phyloP scores from a whole-genome alignment of 2,113 vertebrate genomes.

The Lutjanus erythropterus region DNA sequence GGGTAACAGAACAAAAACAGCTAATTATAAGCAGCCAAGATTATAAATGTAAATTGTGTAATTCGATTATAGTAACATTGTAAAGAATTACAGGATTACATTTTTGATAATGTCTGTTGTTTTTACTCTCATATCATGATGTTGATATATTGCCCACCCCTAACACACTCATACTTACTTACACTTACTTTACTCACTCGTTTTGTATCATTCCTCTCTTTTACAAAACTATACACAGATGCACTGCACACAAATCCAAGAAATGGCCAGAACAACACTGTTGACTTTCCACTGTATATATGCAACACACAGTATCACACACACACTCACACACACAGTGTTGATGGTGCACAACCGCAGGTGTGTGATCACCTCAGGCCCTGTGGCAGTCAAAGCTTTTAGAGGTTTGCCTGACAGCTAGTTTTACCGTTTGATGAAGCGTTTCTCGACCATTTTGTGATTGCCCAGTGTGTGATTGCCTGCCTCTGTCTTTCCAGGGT shows the following conservation, averaged over 20 bases:
- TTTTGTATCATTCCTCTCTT: neutral
- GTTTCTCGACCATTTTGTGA: slow-evolving; percentile 57
- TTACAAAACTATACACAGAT: neutral
- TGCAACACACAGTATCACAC: neutral
- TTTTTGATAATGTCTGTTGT: too few relatives aligned
- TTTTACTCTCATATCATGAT: too few relatives aligned
- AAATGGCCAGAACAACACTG: neutral
- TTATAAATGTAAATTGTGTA: too few relatives aligned
- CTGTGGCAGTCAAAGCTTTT: slow-evolving; percentile 47
- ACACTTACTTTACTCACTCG: neutral
- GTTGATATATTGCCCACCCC: too few relatives aligned
- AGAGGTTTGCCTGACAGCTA: slow-evolving; percentile 53
- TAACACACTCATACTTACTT: neutral
- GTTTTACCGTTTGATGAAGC: slow-evolving; percentile 62
- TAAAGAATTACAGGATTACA: too few relatives aligned
- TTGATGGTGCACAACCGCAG: slow-evolving; percentile 6
- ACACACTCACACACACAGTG: slow-evolving; percentile 8
- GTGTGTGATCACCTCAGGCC: slow-evolving; percentile 37
- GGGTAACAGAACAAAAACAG: too few relatives aligned
- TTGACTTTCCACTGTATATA: neutral
- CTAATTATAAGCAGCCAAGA: too few relatives aligned
- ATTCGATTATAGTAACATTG: too few relatives aligned
- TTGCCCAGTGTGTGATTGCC: slow-evolving; percentile 64
- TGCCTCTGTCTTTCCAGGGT: slow-evolving; percentile 59
- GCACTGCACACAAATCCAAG: neutral